Evolutionary conservation across 1,140 invertebrate species (phyloP).

Genomic region (Ephestia elutella): DNA sequence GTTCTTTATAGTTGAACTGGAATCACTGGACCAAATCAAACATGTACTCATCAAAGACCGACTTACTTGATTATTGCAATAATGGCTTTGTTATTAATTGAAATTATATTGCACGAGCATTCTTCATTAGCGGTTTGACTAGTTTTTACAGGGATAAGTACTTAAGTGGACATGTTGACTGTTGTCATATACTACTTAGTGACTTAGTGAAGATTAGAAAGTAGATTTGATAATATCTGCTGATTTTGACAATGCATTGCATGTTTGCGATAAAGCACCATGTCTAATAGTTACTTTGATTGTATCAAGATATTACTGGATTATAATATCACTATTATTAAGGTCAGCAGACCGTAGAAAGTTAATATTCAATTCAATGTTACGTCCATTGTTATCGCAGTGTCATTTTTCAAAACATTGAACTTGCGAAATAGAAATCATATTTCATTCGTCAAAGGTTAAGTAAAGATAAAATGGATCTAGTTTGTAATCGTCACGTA

Average conservation of each 20-base stretch:
- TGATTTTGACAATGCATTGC: conserved; percentile 11
- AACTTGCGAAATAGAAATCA: conserved; percentile 18
- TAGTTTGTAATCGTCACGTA: background rate
- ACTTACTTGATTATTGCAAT: background rate
- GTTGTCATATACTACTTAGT: background rate
- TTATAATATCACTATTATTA: conserved; percentile 30
- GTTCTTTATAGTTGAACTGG: background rate
- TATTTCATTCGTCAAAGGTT: background rate
- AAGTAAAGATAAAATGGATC: background rate
- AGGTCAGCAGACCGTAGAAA: conserved; percentile 37
- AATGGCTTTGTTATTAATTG: background rate
- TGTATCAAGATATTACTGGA: conserved; percentile 40
- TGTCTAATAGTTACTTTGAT: conserved; percentile 6
- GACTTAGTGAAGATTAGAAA: conserved; percentile 28
- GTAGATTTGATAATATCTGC: conserved; percentile 17
- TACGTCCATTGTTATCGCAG: conserved; percentile 14
- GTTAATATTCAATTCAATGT: conserved; percentile 21
- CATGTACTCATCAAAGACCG: background rate
- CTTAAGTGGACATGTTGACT: background rate
- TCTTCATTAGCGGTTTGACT: background rate
- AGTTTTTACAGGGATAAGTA: background rate
- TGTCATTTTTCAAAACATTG: conserved; percentile 12
- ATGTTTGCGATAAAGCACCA: conserved; percentile 11
- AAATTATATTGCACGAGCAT: background rate
- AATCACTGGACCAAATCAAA: conserved; percentile 2